phyloP scores from a whole-genome alignment of 2,113 vertebrate genomes.

The Formicarius rufipectus region DNA sequence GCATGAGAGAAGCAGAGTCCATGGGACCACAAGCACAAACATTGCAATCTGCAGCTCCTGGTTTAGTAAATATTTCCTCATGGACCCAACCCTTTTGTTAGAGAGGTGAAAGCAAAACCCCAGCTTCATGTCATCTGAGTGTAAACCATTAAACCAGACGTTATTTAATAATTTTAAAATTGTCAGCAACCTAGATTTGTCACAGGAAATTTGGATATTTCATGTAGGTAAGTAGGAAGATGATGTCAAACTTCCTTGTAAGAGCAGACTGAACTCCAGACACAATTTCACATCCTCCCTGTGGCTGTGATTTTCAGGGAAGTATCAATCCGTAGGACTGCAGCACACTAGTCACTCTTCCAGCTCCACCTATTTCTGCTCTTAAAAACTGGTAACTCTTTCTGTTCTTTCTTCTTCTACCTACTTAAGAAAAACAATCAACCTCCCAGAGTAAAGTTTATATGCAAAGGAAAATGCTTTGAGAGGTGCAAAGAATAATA shows the following conservation, averaged over 20 bases:
- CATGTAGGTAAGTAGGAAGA: not conserved
- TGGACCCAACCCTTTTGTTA: not conserved
- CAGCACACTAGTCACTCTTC: not conserved
- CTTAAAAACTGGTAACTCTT: not conserved
- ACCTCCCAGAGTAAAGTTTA: not conserved
- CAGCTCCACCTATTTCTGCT: not conserved
- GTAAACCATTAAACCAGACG: not conserved
- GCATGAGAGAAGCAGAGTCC: not conserved
- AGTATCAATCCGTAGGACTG: not conserved
- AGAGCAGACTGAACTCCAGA: not conserved
- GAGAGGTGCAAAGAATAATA: not conserved
- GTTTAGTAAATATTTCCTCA: not conserved
- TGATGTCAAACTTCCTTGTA: not conserved
- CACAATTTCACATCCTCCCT: not conserved
- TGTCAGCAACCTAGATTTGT: not conserved
- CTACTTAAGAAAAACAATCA: not conserved
- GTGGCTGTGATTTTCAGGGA: not conserved
- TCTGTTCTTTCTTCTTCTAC: not conserved
- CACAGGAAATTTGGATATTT: not conserved
- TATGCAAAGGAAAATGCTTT: not conserved
- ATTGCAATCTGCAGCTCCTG: not conserved
- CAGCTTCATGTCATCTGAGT: not conserved
- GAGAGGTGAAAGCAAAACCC: not conserved
- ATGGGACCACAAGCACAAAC: not conserved
- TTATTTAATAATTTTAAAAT: not conserved